Percentiles rank a stretch among this genome's conserved stretches.
Evolutionary conservation across 2,113 vertebrate genomes (phyloP).

Genomic region (Terrapene triunguis): DNA sequence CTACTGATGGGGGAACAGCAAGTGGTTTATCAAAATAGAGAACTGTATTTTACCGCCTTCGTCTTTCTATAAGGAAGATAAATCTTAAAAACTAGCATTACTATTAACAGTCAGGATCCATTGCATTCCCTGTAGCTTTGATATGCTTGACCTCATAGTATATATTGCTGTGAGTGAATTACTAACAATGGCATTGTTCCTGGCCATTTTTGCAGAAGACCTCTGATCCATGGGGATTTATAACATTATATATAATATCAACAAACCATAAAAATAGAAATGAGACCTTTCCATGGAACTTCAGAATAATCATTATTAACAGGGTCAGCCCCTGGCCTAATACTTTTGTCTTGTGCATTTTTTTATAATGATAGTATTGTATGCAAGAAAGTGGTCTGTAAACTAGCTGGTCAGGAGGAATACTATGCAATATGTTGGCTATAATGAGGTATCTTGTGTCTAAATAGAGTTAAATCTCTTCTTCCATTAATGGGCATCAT

Average conservation of each 20-base stretch:
- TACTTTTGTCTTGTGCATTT: rapidly evolving
- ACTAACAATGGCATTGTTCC: constrained; percentile 29
- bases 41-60: background rate
- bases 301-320: background rate
- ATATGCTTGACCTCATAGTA: constrained; percentile 57
- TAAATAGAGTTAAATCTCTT: background rate
- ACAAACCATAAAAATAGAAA: background rate
- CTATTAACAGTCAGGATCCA: constrained; percentile 49
- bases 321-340: background rate
- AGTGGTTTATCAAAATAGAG: background rate
- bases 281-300: background rate
- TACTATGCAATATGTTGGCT: background rate
- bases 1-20: background rate
- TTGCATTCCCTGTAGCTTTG: background rate
- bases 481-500: background rate
- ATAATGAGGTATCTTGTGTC: background rate
- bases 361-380: background rate
- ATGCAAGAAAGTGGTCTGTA: background rate
- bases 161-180: constrained; percentile 39
- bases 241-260: background rate
- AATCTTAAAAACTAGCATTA: background rate
- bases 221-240: background rate
- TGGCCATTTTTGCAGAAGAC: constrained; percentile 30
- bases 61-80: background rate
- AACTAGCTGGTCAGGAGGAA: background rate